Conservation (phyloP, 2,113 vertebrate genomes). For the Mandrillus leucophaeus region DNA sequence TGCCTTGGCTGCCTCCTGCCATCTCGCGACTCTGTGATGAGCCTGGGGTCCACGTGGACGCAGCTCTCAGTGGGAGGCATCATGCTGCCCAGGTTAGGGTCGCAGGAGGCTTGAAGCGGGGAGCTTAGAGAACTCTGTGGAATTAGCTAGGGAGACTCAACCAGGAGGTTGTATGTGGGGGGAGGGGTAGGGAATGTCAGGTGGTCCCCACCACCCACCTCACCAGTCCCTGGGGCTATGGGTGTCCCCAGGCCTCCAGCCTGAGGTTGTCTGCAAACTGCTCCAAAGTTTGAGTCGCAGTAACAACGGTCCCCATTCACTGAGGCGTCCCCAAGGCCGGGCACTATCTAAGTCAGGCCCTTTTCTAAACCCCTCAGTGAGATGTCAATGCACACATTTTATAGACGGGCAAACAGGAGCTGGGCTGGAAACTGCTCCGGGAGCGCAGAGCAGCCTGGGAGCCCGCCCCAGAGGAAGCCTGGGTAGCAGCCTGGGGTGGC, state of each 20-base stretch:
- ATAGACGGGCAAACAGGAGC: neutral
- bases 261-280: neutral
- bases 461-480: neutral
- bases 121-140: neutral
- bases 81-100: neutral
- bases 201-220: neutral
- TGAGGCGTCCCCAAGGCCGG: neutral
- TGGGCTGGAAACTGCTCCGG: neutral
- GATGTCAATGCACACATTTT: neutral
- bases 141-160: neutral
- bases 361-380: neutral
- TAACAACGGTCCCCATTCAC: neutral
- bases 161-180: neutral
- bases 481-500: neutral
- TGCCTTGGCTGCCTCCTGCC: too few relatives aligned
- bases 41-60: neutral
- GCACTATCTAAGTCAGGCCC: neutral
- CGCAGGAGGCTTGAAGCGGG: accelerated
- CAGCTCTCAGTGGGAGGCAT: too few relatives aligned
- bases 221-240: too few relatives aligned
- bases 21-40: accelerated
- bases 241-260: too few relatives aligned
- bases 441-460: neutral
- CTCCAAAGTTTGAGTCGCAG: neutral
- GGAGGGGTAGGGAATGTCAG: neutral